A percentile compares a stretch with the other conserved stretches of the same genome.
These are phyloP conservation scores for Colletes collaris DNA, from an alignment of 2,888 invertebrate species.

Conservation along the genomic window DNA sequence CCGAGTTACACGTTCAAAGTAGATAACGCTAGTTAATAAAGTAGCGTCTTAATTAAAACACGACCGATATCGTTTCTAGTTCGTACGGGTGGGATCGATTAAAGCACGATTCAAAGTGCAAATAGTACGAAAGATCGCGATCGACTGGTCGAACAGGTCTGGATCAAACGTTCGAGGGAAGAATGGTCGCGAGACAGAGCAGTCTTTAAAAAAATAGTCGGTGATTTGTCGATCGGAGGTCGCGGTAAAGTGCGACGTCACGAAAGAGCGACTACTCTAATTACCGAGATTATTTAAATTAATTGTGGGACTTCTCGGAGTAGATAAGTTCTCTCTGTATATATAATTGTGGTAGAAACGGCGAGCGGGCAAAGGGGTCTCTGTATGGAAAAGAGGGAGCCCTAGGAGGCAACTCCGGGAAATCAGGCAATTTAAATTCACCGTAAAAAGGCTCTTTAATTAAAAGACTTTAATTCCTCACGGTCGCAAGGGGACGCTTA, in stretches of 20 bases:
- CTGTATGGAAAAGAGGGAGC: slow-evolving; percentile 32
- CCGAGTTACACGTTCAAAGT: too few relatives aligned
- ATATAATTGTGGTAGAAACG: slow-evolving; percentile 41
- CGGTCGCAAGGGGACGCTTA: slow-evolving; percentile 68
- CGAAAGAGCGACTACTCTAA: slow-evolving; percentile 27
- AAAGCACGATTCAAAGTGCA: too few relatives aligned
- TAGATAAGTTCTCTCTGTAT: slow-evolving; percentile 53
- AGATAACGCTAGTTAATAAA: too few relatives aligned
- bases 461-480: slow-evolving; percentile 79
- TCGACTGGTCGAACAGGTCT: too few relatives aligned
- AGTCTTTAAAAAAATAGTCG: too few relatives aligned
- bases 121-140: too few relatives aligned
- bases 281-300: slow-evolving; percentile 65
- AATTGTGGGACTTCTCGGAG: slow-evolving; percentile 56
- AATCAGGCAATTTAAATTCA: slow-evolving; percentile 81
- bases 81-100: too few relatives aligned
- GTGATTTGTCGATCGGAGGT: too few relatives aligned
- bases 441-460: slow-evolving; percentile 79
- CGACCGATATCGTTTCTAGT: too few relatives aligned
- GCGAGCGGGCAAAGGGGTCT: slow-evolving; percentile 18
- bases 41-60: too few relatives aligned
- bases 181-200: too few relatives aligned
- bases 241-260: background rate
- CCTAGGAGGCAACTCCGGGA: slow-evolving; percentile 59
- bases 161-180: too few relatives aligned